Percentiles rank a stretch among this genome's conserved stretches.
Evolutionary conservation across 2,888 invertebrate genomes (phyloP).

Genomic region (Noctua janthina): DNA sequence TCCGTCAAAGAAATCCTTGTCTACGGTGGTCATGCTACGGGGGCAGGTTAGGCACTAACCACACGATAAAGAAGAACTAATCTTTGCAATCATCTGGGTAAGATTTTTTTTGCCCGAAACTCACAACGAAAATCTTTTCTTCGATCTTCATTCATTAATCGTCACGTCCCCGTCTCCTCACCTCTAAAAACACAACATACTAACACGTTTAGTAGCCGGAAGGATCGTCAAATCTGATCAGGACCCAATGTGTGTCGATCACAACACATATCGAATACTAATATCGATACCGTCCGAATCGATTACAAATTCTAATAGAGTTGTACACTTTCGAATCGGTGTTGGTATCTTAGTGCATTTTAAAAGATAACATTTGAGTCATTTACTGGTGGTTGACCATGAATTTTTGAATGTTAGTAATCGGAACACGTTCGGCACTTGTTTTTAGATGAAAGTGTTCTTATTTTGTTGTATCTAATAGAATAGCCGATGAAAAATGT

Average conservation of each 20-base stretch:
- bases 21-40: no score
- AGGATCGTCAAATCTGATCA: constrained; percentile 62
- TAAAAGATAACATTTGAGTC: constrained; percentile 3
- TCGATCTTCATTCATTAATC: background rate
- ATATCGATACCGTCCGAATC: constrained; percentile 40
- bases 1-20: no score
- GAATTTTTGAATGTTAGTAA: constrained; percentile 12
- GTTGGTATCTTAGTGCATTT: constrained; percentile 31
- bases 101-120: background rate
- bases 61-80: background rate
- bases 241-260: constrained; percentile 63
- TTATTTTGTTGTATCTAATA: background rate
- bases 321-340: constrained; percentile 53
- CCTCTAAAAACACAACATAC: constrained; percentile 52
- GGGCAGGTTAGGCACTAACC: no score
- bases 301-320: constrained; percentile 53
- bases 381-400: background rate
- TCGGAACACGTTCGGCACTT: background rate
- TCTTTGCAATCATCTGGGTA: background rate
- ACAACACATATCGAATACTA: constrained; percentile 57
- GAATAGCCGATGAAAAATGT: no score
- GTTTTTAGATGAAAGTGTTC: constrained; percentile 23
- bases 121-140: background rate
- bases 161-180: constrained; percentile 40
- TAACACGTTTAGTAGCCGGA: constrained; percentile 63